Evolutionary conservation across 2,797 vertebrate species (phyloP).

Genomic region (Sebastes itinus): DNA sequence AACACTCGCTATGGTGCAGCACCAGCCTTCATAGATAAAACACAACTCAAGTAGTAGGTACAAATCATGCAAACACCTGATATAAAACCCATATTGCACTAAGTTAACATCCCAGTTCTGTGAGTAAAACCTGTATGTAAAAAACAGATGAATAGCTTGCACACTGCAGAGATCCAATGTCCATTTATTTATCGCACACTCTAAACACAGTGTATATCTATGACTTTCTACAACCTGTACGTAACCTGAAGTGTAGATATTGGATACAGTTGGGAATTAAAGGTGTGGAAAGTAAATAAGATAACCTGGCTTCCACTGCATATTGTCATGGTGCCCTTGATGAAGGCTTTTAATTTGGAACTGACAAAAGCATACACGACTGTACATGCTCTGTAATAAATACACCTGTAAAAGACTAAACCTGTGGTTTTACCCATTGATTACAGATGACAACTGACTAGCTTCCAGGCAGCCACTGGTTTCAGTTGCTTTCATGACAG

Average conservation of each 20-base stretch:
- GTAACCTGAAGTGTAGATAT: background rate
- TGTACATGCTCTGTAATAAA: background rate
- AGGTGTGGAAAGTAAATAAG: background rate
- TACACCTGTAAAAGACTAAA: background rate
- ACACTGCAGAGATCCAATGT: no score
- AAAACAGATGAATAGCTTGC: no score
- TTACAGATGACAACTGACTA: conserved; percentile 12
- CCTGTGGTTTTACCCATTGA: background rate
- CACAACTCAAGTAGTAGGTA: background rate
- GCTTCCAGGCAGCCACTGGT: conserved; percentile 6
- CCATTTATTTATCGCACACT: no score
- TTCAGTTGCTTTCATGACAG: background rate
- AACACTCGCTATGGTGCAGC: conserved; percentile 88
- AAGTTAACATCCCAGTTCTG: background rate
- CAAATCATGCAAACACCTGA: conserved; percentile 1
- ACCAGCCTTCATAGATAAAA: conserved; percentile 76
- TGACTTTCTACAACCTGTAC: background rate
- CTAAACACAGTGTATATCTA: no score
- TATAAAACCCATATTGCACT: background rate
- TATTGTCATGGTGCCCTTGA: background rate
- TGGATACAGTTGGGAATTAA: background rate
- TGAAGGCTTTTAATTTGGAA: background rate
- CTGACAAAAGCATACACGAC: background rate
- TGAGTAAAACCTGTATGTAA: background rate
- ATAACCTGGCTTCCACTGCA: background rate